phyloP scores from a whole-genome alignment of 2,888 invertebrate species.

The Cephus sareptanus region DNA sequence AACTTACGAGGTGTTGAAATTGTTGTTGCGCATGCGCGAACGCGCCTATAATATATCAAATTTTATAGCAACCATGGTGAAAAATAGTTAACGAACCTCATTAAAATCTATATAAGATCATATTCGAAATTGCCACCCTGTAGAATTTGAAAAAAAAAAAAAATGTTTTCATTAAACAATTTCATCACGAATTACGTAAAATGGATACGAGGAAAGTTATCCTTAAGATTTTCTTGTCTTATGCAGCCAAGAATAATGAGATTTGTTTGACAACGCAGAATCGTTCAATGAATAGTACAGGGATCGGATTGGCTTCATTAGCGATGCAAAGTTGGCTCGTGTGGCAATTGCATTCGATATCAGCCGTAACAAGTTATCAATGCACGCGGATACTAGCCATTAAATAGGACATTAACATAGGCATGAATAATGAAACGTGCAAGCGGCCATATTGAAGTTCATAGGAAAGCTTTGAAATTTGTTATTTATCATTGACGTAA shows the following conservation, averaged over 20 bases:
- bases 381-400: constrained; percentile 33
- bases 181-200: not conserved
- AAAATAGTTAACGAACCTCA: not conserved
- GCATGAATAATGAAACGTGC: constrained; percentile 4
- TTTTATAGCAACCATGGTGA: not conserved
- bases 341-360: constrained; percentile 27
- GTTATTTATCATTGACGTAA: not conserved
- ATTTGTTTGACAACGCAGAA: constrained; percentile 8
- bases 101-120: not conserved
- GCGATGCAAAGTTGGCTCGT: constrained; percentile 37
- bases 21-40: not conserved
- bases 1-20: constrained; percentile 21
- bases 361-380: constrained; percentile 34
- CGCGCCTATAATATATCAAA: not conserved
- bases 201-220: not conserved
- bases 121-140: not conserved
- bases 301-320: constrained; percentile 42
- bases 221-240: not conserved
- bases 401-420: constrained; percentile 37
- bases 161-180: not conserved
- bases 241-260: constrained; percentile 23
- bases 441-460: not conserved
- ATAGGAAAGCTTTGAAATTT: not conserved
- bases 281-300: not conserved
- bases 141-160: not conserved